A percentile compares a stretch with the other conserved stretches of the same genome.
Evolutionary conservation across 1,140 invertebrate species (phyloP).

Genomic region (Polypedilum vanderplanki): DNA sequence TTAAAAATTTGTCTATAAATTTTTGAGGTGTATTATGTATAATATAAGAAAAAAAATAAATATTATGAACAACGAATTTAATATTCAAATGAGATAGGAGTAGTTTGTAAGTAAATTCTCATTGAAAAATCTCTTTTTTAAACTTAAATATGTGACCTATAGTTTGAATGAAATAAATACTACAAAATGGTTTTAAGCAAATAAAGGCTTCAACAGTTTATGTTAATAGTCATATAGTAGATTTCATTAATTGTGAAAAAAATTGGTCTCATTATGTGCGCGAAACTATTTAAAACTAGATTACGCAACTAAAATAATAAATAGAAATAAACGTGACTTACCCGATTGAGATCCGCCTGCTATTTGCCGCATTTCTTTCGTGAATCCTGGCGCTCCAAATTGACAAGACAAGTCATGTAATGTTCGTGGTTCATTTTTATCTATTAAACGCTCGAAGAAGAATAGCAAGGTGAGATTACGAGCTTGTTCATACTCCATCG

Average conservation of each 20-base stretch:
- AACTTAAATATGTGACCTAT: no score
- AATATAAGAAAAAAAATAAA: neutral
- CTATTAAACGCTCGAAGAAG: conserved; percentile 89
- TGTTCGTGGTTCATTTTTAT: conserved; percentile 87
- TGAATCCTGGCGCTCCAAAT: conserved; percentile 92
- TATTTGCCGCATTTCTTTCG: conserved; percentile 91
- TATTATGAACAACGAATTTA: neutral
- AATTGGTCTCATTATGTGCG: neutral
- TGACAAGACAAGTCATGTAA: conserved; percentile 94
- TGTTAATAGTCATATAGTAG: neutral
- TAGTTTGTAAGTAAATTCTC: neutral
- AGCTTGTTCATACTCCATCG: conserved; percentile 86
- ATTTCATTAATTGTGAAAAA: neutral
- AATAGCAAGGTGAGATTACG: conserved; percentile 91
- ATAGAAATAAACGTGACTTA: conserved; percentile 32
- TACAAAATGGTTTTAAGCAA: neutral
- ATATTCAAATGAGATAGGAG: neutral
- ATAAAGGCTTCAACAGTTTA: conserved; percentile 19
- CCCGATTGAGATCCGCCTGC: conserved; percentile 88
- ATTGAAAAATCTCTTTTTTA: no score
- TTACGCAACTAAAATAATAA: neutral
- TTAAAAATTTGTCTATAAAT: no score
- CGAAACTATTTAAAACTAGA: neutral
- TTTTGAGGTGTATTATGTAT: neutral
- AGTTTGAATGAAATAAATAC: neutral